Conservation (phyloP, 2,888 invertebrate genomes). For the Dasysyrphus tricinctus region DNA sequence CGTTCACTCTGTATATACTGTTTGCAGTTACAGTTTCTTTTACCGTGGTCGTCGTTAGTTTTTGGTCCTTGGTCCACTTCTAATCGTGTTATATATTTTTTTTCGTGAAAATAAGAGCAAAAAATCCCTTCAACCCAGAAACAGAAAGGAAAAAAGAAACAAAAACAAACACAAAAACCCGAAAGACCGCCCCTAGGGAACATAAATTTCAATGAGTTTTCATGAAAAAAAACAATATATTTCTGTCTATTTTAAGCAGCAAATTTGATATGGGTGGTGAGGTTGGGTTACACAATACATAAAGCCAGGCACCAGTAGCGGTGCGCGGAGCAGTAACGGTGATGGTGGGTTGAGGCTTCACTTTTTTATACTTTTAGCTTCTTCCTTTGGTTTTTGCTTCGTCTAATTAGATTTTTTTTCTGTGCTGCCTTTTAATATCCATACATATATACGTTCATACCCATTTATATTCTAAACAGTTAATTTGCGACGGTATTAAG, state of each 20-base stretch:
- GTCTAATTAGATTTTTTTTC: constrained; percentile 16
- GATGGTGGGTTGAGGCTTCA: not conserved
- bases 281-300: not conserved
- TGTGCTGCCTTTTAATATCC: not conserved
- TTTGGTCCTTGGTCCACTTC: constrained; percentile 7
- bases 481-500: not conserved
- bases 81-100: not conserved
- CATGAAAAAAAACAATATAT: constrained; percentile 29
- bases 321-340: not conserved
- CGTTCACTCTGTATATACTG: not conserved
- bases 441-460: not conserved
- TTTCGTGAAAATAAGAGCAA: not conserved
- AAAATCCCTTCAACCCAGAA: not conserved
- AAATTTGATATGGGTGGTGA: constrained; percentile 20
- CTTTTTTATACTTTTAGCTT: constrained; percentile 2
- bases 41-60: not conserved
- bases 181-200: constrained; percentile 17
- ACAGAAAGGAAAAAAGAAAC: not conserved
- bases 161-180: not conserved
- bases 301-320: not conserved
- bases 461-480: not conserved
- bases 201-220: constrained; percentile 35
- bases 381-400: constrained; percentile 1
- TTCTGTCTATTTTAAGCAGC: constrained; percentile 24
- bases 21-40: not conserved